A percentile compares a stretch with the other conserved stretches of the same genome.
Evolutionary conservation across 2,113 vertebrate species (phyloP).

Genomic region (Cebidichthys violaceus): DNA sequence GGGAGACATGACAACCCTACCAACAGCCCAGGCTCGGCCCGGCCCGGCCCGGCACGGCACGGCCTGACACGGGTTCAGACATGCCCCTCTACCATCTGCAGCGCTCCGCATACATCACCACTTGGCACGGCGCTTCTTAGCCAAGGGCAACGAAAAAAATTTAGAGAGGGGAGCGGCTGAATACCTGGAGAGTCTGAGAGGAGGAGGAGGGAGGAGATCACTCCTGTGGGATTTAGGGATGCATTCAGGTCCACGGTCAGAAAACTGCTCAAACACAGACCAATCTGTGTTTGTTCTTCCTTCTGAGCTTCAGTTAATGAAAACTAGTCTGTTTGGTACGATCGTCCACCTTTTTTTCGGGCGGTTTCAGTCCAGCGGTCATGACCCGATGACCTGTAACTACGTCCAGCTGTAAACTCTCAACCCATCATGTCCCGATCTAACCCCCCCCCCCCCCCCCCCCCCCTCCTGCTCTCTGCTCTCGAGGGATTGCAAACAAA

Average conservation of each 20-base stretch:
- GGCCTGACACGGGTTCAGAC: constrained; percentile 51
- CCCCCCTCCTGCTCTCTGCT: not conserved
- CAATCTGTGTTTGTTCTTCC: not conserved
- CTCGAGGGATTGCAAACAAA: not conserved
- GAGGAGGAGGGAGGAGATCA: not conserved
- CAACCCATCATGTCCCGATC: too few species aligned
- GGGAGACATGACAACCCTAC: not conserved
- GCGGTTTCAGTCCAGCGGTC: not conserved
- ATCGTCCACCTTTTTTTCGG: fast-evolving
- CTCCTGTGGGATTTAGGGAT: not conserved
- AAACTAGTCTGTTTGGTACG: not conserved
- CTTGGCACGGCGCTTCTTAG: constrained; percentile 43
- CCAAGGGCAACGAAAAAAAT: constrained; percentile 62
- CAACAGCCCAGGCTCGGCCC: not conserved
- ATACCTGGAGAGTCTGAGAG: constrained; percentile 39
- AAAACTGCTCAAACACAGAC: not conserved
- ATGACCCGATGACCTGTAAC: too few species aligned
- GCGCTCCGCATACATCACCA: constrained; percentile 53
- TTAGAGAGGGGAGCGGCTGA: constrained; percentile 56
- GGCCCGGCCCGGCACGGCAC: constrained; percentile 11
- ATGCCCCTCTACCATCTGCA: constrained; percentile 10
- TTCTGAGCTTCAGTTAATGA: not conserved
- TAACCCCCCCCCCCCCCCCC: too few species aligned
- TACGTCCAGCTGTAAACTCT: too few species aligned
- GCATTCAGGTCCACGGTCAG: not conserved